Percentiles rank a stretch among this genome's conserved stretches.
These are phyloP conservation scores for Rallus limicola DNA, from an alignment of 2,113 vertebrate species.

Conservation along the genomic window DNA sequence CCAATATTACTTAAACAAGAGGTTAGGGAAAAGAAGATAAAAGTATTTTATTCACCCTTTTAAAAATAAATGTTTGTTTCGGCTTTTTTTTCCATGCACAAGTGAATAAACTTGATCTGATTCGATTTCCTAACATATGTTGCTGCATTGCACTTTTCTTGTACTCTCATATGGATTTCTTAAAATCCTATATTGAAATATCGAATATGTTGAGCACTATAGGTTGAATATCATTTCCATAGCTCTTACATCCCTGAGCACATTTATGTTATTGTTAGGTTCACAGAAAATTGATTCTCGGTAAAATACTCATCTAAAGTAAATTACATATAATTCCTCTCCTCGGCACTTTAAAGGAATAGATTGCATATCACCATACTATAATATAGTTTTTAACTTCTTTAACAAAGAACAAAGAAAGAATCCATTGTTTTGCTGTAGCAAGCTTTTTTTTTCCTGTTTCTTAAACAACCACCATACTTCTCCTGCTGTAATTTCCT, in stretches of 20 bases:
- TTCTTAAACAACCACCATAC: not conserved
- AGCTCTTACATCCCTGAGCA: conserved; percentile 2
- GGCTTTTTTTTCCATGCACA: not conserved
- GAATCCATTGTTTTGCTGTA: not conserved
- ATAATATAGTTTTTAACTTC: not conserved
- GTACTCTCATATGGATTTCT: not conserved
- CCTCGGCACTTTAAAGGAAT: not conserved
- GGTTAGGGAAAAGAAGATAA: not conserved
- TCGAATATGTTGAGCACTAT: not conserved
- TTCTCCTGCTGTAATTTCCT: not conserved
- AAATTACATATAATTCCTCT: conserved; percentile 16
- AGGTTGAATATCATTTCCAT: not conserved
- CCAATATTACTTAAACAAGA: not conserved
- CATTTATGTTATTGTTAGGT: not conserved
- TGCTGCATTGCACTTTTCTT: not conserved
- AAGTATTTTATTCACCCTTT: not conserved
- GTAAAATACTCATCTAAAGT: conserved; percentile 1
- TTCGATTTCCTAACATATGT: not conserved
- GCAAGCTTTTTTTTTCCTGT: not conserved
- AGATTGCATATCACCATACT: not conserved
- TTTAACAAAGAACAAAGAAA: not conserved
- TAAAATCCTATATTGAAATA: not conserved
- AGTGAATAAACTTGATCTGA: not conserved
- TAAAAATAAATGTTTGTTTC: not conserved
- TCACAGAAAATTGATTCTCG: conserved; percentile 45